A percentile compares a stretch with the other conserved stretches of the same genome.
These are phyloP conservation scores for Tachycineta bicolor DNA, from an alignment of 2,113 vertebrate species.

Conservation along the genomic window DNA sequence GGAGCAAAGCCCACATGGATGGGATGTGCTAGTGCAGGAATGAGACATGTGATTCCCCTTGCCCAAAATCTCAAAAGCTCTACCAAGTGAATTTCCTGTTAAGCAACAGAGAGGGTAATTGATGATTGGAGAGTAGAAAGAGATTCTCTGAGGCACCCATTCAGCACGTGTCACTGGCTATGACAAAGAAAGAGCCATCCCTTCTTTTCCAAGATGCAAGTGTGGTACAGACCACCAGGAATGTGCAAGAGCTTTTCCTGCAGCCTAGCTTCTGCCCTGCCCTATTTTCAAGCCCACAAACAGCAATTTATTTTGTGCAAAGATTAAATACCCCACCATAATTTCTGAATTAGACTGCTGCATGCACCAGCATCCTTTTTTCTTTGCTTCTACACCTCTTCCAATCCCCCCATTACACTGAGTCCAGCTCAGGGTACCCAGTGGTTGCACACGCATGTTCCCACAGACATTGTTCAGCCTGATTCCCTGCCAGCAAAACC, in stretches of 20 bases:
- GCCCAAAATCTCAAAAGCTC: neutral
- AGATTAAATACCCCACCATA: neutral
- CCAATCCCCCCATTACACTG: neutral
- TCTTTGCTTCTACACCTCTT: neutral
- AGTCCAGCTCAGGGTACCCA: neutral
- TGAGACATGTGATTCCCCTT: too few relatives aligned
- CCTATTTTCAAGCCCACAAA: neutral
- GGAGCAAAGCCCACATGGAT: neutral
- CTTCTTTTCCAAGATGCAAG: neutral
- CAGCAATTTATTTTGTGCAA: neutral
- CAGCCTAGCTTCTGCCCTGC: neutral
- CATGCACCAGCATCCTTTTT: neutral
- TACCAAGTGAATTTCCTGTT: neutral
- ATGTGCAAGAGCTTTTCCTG: neutral
- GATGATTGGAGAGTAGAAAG: accelerated
- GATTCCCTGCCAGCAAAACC: neutral
- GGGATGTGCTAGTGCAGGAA: neutral
- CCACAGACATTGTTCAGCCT: neutral
- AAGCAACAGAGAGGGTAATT: neutral
- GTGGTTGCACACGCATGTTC: accelerated
- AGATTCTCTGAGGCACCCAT: neutral
- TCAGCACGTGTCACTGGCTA: neutral
- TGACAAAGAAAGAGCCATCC: neutral
- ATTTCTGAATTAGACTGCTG: neutral
- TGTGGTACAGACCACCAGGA: neutral